Conservation (phyloP, 2,797 vertebrate genomes). For the Antrozous pallidus region DNA sequence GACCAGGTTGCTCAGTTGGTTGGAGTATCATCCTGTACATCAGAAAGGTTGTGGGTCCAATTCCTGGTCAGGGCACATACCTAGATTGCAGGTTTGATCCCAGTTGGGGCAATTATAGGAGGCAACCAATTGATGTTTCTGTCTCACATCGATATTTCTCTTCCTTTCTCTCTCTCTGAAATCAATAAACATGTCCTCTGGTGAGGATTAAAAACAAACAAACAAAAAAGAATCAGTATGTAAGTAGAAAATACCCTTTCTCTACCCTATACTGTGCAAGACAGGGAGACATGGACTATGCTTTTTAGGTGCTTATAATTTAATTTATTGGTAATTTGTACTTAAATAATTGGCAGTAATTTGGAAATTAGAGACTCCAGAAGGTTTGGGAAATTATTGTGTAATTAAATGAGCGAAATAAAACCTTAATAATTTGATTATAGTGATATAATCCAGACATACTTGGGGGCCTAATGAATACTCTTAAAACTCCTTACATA, state of each 20-base stretch:
- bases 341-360: background rate
- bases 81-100: background rate
- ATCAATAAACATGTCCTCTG: background rate
- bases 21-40: background rate
- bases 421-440: background rate
- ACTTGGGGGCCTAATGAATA: background rate
- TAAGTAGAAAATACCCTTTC: slow-evolving; percentile 1
- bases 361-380: slow-evolving; percentile 1
- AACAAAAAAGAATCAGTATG: background rate
- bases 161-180: background rate
- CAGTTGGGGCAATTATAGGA: background rate
- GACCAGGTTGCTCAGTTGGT: background rate
- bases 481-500: background rate
- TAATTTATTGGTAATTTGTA: background rate
- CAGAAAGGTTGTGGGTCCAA: background rate
- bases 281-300: background rate
- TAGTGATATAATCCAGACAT: background rate
- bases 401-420: background rate
- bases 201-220: background rate
- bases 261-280: background rate
- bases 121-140: background rate
- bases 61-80: background rate
- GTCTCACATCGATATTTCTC: background rate
- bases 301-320: slow-evolving; percentile 16
- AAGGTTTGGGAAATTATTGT: slow-evolving; percentile 10